Conservation (phyloP, 2,113 vertebrate species). For the Forbesichthys agassizii region DNA sequence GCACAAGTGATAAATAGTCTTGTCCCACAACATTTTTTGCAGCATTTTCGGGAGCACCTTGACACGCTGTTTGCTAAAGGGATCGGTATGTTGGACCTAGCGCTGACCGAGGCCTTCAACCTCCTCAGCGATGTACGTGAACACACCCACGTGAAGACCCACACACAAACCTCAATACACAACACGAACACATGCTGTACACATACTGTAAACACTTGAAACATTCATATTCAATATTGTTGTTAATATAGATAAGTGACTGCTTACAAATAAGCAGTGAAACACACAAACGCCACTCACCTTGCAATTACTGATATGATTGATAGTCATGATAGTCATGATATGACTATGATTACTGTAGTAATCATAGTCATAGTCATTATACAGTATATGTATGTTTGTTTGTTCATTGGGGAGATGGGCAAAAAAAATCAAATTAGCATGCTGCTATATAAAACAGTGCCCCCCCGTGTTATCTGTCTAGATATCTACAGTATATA, state of each 20-base stretch:
- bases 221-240: too few relatives aligned
- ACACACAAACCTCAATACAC: background rate
- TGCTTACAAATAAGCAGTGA: too few relatives aligned
- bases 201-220: too few relatives aligned
- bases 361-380: conserved; percentile 7
- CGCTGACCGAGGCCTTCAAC: conserved; percentile 93
- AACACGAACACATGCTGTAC: background rate
- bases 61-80: conserved; percentile 94
- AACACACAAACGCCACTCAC: background rate
- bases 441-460: background rate
- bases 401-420: background rate
- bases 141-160: background rate
- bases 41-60: conserved; percentile 96
- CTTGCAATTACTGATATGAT: too few relatives aligned
- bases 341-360: too few relatives aligned
- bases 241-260: too few relatives aligned
- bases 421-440: background rate
- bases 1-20: background rate
- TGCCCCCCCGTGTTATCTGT: background rate
- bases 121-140: conserved; percentile 90
- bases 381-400: background rate
- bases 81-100: conserved; percentile 95
- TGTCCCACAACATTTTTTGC: conserved; percentile 37
- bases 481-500: background rate
- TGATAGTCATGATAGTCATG: too few relatives aligned